phyloP scores from a whole-genome alignment of 2,888 invertebrate species.

The Drosophila mercatorum region DNA sequence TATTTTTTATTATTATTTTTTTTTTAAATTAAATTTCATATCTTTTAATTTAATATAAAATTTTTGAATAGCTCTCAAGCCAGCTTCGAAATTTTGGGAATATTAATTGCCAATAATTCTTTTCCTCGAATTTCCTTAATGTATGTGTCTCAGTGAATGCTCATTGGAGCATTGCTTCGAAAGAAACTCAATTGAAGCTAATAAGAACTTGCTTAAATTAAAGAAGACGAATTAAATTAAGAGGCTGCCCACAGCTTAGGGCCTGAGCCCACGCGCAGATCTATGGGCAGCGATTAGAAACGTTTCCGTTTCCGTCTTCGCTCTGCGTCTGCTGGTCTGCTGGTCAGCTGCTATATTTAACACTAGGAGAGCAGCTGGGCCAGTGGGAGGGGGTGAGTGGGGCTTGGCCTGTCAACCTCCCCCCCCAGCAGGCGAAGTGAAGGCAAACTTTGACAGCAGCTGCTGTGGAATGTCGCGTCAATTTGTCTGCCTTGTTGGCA shows the following conservation, averaged over 20 bases:
- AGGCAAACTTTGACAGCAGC: constrained; percentile 23
- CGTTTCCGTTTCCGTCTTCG: constrained; percentile 74
- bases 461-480: constrained; percentile 79
- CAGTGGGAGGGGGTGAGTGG: neutral
- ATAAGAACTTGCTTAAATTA: constrained; percentile 35
- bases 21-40: too few relatives aligned
- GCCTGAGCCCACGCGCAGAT: constrained; percentile 63
- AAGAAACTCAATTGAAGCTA: constrained; percentile 29
- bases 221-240: constrained; percentile 49
- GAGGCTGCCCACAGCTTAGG: constrained; percentile 37
- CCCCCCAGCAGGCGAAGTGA: neutral
- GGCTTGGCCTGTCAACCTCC: constrained; percentile 5
- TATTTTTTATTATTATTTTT: too few relatives aligned
- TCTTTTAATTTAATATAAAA: too few relatives aligned
- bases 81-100: too few relatives aligned
- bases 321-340: constrained; percentile 8
- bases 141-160: neutral
- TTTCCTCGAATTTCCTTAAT: neutral
- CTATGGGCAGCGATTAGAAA: constrained; percentile 65
- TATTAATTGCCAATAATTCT: neutral
- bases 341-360: constrained; percentile 55
- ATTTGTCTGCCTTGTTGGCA: constrained; percentile 77
- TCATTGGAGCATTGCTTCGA: neutral
- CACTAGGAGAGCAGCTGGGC: neutral
- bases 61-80: too few relatives aligned